Conservation (phyloP, 53 echinoderm and acorn worm species). For the Holothuria leucospilota region DNA sequence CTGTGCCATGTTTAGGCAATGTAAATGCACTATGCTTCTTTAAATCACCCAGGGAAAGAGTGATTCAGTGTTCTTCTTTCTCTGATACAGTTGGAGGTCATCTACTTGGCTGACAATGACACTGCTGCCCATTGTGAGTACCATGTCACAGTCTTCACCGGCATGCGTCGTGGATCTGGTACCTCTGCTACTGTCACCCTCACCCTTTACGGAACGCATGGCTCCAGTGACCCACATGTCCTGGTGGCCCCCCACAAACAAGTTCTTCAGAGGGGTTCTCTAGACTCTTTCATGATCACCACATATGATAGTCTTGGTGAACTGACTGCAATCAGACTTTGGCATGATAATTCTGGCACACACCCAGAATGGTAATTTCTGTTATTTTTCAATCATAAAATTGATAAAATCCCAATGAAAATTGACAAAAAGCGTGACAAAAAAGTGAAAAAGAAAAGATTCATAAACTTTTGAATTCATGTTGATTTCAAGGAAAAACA, state of each 20-base stretch:
- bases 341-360: constrained; percentile 87
- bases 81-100: constrained; percentile 61
- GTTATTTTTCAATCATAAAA: too few relatives aligned
- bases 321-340: constrained; percentile 77
- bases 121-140: constrained; percentile 72
- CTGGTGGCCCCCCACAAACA: constrained; percentile 52
- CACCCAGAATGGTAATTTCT: constrained; percentile 76
- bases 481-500: too few relatives aligned
- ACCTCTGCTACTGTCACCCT: constrained; percentile 82
- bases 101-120: constrained; percentile 78
- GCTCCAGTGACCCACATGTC: constrained; percentile 80
- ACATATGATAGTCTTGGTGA: constrained; percentile 74
- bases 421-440: too few relatives aligned
- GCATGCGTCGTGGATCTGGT: constrained; percentile 81
- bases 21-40: too few relatives aligned
- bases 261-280: constrained; percentile 69
- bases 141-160: constrained; percentile 91
- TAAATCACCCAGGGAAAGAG: too few relatives aligned
- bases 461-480: too few relatives aligned
- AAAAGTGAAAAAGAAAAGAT: too few relatives aligned
- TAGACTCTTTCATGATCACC: constrained; percentile 84
- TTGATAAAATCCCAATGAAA: too few relatives aligned
- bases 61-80: background rate
- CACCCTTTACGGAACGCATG: constrained; percentile 71
- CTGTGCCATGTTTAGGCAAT: too few relatives aligned